Conservation (phyloP, 2,113 vertebrate genomes). For the Tachysurus vachellii region DNA sequence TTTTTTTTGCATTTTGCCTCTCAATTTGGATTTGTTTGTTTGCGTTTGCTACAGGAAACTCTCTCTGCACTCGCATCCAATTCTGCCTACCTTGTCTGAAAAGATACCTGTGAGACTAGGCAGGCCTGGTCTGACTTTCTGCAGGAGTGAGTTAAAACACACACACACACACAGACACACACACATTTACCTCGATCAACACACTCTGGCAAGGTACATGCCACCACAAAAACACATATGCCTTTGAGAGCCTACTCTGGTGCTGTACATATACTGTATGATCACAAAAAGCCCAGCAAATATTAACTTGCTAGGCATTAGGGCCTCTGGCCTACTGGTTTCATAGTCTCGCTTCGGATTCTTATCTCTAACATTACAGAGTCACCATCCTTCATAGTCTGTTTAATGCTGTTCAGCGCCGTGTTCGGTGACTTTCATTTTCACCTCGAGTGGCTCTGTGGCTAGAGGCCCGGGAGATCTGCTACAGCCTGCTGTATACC, state of each 20-base stretch:
- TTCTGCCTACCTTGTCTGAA: too few relatives aligned
- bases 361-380: constrained; percentile 62
- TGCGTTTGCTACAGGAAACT: too few relatives aligned
- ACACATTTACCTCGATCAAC: constrained; percentile 17
- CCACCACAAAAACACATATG: constrained; percentile 36
- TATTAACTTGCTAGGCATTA: constrained; percentile 2
- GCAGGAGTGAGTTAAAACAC: not conserved
- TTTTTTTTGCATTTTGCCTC: too few relatives aligned
- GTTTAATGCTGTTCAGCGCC: constrained; percentile 71
- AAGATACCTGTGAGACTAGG: not conserved
- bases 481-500: constrained; percentile 6
- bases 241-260: constrained; percentile 27
- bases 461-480: constrained; percentile 40
- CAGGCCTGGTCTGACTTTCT: not conserved
- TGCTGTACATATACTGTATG: not conserved
- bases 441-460: constrained; percentile 58
- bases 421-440: constrained; percentile 75
- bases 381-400: constrained; percentile 77
- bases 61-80: too few relatives aligned
- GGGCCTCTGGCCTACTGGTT: not conserved
- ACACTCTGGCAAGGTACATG: not conserved
- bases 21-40: too few relatives aligned
- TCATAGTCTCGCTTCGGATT: not conserved
- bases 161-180: not conserved
- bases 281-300: constrained; percentile 24